These are phyloP conservation scores for Cinclus mexicanus DNA, from an alignment of 2,113 vertebrate genomes.

Conservation along the genomic window DNA sequence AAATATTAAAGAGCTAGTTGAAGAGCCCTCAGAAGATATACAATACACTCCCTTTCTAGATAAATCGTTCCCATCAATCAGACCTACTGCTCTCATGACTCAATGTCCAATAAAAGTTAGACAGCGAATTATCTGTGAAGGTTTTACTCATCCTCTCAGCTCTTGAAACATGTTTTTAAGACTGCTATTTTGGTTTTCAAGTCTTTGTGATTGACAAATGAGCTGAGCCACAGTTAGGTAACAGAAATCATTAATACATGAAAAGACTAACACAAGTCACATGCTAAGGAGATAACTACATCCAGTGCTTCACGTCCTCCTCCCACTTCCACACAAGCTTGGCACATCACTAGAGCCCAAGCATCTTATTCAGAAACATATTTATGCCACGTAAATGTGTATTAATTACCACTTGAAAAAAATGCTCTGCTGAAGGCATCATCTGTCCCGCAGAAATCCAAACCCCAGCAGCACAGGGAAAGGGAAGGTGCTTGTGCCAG, in stretches of 20 bases:
- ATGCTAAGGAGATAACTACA: neutral
- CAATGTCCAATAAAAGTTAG: neutral
- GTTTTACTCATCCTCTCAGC: neutral
- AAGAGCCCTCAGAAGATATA: neutral
- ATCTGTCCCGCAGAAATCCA: neutral
- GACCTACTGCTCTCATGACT: neutral
- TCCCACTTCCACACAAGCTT: neutral
- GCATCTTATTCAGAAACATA: neutral
- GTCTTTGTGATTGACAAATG: neutral
- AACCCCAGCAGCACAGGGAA: neutral
- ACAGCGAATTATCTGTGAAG: neutral
- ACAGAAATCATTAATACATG: neutral
- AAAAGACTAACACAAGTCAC: neutral
- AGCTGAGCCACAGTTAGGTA: neutral
- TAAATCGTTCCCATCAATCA: neutral
- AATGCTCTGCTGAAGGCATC: neutral
- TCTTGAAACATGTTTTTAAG: neutral
- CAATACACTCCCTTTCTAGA: neutral
- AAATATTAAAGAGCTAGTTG: neutral
- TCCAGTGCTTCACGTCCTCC: neutral
- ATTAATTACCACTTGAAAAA: neutral
- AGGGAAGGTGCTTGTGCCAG: fast-evolving
- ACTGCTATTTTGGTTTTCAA: constrained; percentile 21
- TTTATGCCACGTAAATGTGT: neutral
- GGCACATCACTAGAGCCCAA: neutral